phyloP scores from a whole-genome alignment of 2,113 vertebrate genomes.

The Todiramphus chloris region DNA sequence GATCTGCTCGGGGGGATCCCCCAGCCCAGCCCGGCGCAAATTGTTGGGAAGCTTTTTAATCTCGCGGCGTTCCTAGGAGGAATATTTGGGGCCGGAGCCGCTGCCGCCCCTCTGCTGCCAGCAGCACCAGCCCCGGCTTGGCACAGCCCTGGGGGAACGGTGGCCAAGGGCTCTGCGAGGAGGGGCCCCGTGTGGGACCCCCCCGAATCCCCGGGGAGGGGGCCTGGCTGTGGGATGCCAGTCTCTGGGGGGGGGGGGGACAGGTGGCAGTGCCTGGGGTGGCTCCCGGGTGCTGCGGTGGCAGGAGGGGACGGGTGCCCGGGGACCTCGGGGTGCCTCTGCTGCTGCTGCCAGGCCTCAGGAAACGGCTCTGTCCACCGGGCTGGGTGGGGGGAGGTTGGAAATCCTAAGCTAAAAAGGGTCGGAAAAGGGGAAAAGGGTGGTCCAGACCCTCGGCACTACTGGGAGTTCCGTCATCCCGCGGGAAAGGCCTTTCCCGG shows the following conservation, averaged over 20 bases:
- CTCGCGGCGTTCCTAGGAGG: accelerated
- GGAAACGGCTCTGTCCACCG: not conserved
- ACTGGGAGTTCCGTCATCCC: not conserved
- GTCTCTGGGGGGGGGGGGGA: accelerated
- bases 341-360: not conserved
- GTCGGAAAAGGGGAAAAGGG: not conserved
- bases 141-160: accelerated
- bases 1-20: too few relatives aligned
- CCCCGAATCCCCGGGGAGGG: accelerated
- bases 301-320: not conserved
- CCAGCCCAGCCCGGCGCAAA: not conserved
- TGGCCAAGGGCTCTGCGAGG: not conserved
- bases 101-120: accelerated
- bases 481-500: not conserved
- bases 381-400: not conserved
- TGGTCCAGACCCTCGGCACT: accelerated
- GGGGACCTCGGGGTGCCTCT: not conserved
- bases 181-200: not conserved
- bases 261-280: not conserved
- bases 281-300: not conserved
- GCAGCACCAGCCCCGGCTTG: not conserved
- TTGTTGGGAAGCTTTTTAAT: not conserved
- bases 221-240: not conserved
- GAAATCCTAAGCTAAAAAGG: not conserved
- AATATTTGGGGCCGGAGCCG: not conserved